Percentiles rank a stretch among this genome's conserved stretches.
Evolutionary conservation across 1,140 invertebrate species (phyloP).

Genomic region (Calliopsis andreniformis): DNA sequence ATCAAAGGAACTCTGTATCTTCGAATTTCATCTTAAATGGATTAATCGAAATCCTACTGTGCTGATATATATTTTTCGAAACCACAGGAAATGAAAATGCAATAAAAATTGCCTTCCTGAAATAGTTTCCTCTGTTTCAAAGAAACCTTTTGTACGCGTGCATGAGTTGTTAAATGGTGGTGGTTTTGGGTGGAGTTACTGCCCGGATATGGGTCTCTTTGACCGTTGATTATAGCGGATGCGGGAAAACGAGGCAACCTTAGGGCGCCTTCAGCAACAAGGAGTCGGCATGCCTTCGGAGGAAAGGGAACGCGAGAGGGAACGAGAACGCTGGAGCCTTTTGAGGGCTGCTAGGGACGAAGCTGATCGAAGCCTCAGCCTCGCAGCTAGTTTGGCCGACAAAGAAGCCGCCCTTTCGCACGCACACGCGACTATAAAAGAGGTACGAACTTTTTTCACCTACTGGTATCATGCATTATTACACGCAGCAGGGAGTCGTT

Average conservation of each 20-base stretch:
- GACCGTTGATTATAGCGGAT: slow-evolving; percentile 84
- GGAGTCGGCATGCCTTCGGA: slow-evolving; percentile 73
- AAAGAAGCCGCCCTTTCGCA: slow-evolving; percentile 92
- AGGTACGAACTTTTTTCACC: slow-evolving; percentile 80
- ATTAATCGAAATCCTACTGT: no score
- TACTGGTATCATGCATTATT: background rate
- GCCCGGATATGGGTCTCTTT: slow-evolving; percentile 83
- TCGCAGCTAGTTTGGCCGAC: slow-evolving; percentile 92
- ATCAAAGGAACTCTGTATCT: no score
- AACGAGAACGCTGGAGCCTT: slow-evolving; percentile 93
- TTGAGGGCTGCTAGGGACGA: slow-evolving; percentile 93
- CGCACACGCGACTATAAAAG: slow-evolving; percentile 90
- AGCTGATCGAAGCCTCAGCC: slow-evolving; percentile 91
- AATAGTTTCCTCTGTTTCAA: slow-evolving; percentile 5
- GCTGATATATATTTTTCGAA: no score
- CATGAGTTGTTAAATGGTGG: slow-evolving; percentile 55
- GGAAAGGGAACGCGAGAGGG: slow-evolving; percentile 90
- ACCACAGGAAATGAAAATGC: no score
- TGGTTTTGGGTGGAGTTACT: slow-evolving; percentile 76
- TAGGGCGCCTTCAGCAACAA: slow-evolving; percentile 83
- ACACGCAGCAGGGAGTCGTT: background rate
- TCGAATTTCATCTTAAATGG: no score
- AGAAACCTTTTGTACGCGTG: slow-evolving; percentile 29
- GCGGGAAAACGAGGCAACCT: slow-evolving; percentile 87
- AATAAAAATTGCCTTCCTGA: no score